Evolutionary conservation across 2,113 vertebrate genomes (phyloP).

Genomic region (Galeopterus variegatus): DNA sequence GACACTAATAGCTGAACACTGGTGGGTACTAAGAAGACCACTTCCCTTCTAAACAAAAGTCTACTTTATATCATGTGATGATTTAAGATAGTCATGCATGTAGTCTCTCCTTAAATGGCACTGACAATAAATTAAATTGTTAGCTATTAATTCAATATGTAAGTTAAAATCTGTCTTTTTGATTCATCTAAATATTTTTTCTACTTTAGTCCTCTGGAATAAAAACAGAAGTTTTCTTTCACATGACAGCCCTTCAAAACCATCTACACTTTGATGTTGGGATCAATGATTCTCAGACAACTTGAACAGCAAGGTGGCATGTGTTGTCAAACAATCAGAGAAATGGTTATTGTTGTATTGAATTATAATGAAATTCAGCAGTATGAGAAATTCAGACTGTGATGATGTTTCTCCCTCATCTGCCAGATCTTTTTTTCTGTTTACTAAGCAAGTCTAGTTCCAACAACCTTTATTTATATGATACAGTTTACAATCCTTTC

Average conservation of each 20-base stretch:
- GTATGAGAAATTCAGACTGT: neutral
- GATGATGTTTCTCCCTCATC: neutral
- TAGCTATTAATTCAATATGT: neutral
- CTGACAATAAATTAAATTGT: neutral
- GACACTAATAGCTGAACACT: neutral
- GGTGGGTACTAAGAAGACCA: neutral
- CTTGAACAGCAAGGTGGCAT: neutral
- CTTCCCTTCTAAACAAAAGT: neutral
- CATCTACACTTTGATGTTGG: neutral
- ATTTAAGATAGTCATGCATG: neutral
- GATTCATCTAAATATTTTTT: neutral
- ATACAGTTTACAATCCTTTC: neutral
- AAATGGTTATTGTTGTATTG: neutral
- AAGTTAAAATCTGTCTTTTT: neutral
- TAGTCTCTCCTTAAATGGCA: neutral
- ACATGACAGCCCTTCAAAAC: slow-evolving; percentile 35
- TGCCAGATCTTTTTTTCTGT: neutral
- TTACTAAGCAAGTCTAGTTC: neutral
- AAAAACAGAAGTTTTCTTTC: neutral
- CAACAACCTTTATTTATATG: neutral
- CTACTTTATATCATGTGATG: neutral
- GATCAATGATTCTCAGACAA: slow-evolving; percentile 68
- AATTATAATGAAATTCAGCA: slow-evolving; percentile 1
- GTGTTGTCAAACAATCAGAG: slow-evolving; percentile 57
- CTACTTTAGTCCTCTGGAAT: neutral